These are phyloP conservation scores for Unio pictorum DNA, from an alignment of 2,888 invertebrate species.

Conservation along the genomic window DNA sequence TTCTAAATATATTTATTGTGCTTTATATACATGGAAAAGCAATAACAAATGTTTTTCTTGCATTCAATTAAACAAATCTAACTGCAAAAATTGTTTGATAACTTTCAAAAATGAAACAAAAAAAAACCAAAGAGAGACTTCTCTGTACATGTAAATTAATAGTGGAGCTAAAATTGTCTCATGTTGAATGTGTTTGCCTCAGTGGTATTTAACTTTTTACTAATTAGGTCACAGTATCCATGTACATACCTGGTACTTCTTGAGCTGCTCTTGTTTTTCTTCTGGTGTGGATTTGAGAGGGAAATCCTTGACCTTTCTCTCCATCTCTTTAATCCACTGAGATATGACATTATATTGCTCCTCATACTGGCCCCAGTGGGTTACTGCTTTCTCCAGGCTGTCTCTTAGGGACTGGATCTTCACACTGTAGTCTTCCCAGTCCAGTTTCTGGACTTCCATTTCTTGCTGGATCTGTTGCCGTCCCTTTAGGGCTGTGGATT, in stretches of 20 bases:
- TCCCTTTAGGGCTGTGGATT: conserved; percentile 77
- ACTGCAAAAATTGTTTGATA: too few species aligned
- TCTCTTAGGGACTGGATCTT: conserved; percentile 78
- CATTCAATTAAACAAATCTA: too few species aligned
- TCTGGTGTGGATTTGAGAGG: conserved; percentile 84
- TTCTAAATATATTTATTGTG: too few species aligned
- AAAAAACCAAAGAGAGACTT: too few species aligned
- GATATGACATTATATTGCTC: conserved; percentile 84
- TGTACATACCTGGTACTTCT: conserved; percentile 78
- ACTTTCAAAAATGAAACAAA: too few species aligned
- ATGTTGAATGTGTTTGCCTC: too few species aligned
- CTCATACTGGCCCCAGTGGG: conserved; percentile 92
- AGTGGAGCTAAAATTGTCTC: too few species aligned
- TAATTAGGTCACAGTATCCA: too few species aligned
- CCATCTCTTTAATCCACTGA: conserved; percentile 89
- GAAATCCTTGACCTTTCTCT: conserved; percentile 89
- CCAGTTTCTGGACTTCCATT: conserved; percentile 57
- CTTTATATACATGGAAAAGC: too few species aligned
- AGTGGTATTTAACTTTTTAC: too few species aligned
- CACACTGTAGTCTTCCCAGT: conserved; percentile 64
- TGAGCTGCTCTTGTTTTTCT: conserved; percentile 85
- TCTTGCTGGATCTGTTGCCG: conserved; percentile 63
- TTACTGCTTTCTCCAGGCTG: conserved; percentile 82
- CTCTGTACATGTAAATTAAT: too few species aligned
- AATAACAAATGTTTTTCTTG: too few species aligned